These are phyloP conservation scores for Andricus grossulariae DNA, from an alignment of 1,140 invertebrate genomes.

Conservation along the genomic window DNA sequence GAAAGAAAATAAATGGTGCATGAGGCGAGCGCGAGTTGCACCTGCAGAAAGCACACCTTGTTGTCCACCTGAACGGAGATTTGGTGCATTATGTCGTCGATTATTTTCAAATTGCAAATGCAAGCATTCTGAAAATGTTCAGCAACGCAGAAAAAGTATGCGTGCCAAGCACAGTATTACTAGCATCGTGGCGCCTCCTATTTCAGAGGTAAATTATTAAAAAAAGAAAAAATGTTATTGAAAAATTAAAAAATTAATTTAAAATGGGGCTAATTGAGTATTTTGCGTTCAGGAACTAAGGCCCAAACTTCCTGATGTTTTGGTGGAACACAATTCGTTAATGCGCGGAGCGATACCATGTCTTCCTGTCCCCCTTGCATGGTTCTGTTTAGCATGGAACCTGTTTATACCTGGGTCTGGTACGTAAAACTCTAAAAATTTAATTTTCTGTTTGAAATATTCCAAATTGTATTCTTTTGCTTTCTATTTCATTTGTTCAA, in stretches of 20 bases:
- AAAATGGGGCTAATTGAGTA: constrained; percentile 17
- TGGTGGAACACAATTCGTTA: constrained; percentile 87
- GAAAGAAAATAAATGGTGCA: constrained; percentile 59
- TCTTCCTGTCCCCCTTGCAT: constrained; percentile 87
- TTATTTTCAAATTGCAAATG: constrained; percentile 57
- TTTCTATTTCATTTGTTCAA: background rate
- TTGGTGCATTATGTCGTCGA: constrained; percentile 63
- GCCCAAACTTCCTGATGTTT: constrained; percentile 85
- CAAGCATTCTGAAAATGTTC: constrained; percentile 47
- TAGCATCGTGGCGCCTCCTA: constrained; percentile 69
- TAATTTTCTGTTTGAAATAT: background rate
- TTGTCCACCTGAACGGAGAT: constrained; percentile 66
- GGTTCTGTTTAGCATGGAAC: constrained; percentile 91
- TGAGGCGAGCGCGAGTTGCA: constrained; percentile 59
- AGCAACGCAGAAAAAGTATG: constrained; percentile 63
- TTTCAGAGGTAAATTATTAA: constrained; percentile 64
- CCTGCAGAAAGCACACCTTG: constrained; percentile 62
- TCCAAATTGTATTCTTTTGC: background rate
- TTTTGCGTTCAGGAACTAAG: constrained; percentile 81
- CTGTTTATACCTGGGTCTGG: constrained; percentile 90
- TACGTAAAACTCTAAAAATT: constrained; percentile 69
- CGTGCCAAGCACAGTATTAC: constrained; percentile 74
- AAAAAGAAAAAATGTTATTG: background rate
- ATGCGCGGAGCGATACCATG: constrained; percentile 94
- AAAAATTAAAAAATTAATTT: background rate